A percentile compares a stretch with the other conserved stretches of the same genome.
Conservation (phyloP, 2,797 vertebrate species). For the Peromyscus attwateri region DNA sequence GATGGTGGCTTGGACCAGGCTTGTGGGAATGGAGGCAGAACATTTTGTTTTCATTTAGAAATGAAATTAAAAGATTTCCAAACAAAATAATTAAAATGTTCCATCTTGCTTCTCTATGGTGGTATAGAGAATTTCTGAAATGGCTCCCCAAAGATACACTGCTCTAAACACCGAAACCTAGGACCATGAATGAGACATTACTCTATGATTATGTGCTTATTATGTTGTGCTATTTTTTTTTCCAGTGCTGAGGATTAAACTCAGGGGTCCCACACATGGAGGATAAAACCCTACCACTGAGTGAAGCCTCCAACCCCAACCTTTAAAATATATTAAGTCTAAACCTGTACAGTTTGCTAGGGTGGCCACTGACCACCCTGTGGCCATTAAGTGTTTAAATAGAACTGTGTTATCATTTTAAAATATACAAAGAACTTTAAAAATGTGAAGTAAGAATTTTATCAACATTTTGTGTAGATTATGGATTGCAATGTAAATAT, state of each 20-base stretch:
- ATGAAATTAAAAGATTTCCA: slow-evolving; percentile 52
- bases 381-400: not conserved
- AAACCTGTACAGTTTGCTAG: not conserved
- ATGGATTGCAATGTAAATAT: not conserved
- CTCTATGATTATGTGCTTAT: not conserved
- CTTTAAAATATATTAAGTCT: not conserved
- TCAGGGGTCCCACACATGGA: not conserved
- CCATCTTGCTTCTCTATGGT: slow-evolving; percentile 7
- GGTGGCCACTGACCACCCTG: not conserved
- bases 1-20: not conserved
- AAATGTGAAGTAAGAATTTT: slow-evolving; percentile 44
- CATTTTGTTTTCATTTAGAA: slow-evolving; percentile 53
- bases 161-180: slow-evolving; percentile 7
- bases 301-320: not conserved
- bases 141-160: not conserved
- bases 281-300: not conserved
- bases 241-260: not conserved
- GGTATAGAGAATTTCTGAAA: slow-evolving; percentile 33
- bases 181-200: not conserved
- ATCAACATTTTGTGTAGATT: slow-evolving; percentile 19
- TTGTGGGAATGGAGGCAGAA: not conserved
- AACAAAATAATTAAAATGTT: slow-evolving; percentile 64
- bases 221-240: not conserved
- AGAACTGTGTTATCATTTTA: not conserved
- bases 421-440: slow-evolving; percentile 38